These are phyloP conservation scores for Chrysotoxum bicinctum DNA, from an alignment of 2,888 invertebrate genomes.

Conservation along the genomic window DNA sequence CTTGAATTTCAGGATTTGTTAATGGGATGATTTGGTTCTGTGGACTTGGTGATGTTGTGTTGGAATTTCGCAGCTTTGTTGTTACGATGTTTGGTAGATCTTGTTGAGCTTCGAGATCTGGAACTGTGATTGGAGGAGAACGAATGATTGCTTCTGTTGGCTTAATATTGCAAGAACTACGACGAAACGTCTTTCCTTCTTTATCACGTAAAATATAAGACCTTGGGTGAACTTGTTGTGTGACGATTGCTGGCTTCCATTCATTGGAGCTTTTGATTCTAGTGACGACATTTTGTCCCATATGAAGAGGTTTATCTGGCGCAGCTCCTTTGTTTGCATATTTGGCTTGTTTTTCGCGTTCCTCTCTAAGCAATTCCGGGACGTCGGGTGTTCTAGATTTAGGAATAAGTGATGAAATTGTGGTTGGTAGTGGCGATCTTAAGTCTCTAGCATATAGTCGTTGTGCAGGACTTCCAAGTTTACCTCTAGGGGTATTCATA, in stretches of 20 bases:
- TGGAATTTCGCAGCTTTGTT: background rate
- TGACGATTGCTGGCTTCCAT: background rate
- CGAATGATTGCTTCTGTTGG: too few relatives aligned
- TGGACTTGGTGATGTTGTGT: background rate
- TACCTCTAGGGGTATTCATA: too few relatives aligned
- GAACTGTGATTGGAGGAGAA: background rate
- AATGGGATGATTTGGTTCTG: background rate
- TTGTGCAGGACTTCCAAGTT: too few relatives aligned
- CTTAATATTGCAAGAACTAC: background rate
- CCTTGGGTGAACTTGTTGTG: background rate
- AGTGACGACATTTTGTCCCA: background rate
- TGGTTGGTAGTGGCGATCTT: constrained; percentile 16
- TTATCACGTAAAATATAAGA: constrained; percentile 11
- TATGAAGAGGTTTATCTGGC: background rate
- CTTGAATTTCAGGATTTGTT: background rate
- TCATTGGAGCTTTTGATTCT: background rate
- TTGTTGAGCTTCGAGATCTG: background rate
- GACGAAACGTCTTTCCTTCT: background rate
- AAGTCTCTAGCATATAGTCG: background rate
- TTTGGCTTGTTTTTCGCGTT: background rate
- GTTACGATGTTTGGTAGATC: background rate
- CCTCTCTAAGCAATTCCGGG: background rate
- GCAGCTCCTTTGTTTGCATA: background rate
- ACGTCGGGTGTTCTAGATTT: background rate
- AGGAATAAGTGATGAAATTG: background rate